These are phyloP conservation scores for Acanthurus tractus DNA, from an alignment of 2,797 vertebrate species.

Conservation along the genomic window DNA sequence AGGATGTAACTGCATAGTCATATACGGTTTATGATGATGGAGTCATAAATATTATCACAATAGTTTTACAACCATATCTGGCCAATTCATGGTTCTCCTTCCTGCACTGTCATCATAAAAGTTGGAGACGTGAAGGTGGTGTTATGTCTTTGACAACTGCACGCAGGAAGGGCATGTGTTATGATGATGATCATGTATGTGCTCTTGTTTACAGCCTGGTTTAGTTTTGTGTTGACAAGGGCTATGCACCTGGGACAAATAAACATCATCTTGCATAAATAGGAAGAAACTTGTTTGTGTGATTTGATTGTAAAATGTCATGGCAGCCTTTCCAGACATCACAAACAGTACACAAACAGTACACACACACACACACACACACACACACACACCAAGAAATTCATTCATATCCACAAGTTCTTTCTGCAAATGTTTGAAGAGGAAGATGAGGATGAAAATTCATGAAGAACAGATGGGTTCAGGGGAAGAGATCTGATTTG, in stretches of 20 bases:
- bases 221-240: constrained; percentile 16
- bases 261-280: constrained; percentile 31
- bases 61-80: constrained; percentile 53
- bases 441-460: constrained; percentile 72
- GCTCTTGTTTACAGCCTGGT: constrained; percentile 3
- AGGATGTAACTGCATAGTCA: constrained; percentile 26
- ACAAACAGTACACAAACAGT: constrained; percentile 4
- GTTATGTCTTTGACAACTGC: background rate
- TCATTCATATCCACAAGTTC: constrained; percentile 55
- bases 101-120: constrained; percentile 16
- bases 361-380: background rate
- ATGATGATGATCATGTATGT: constrained; percentile 6
- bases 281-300: constrained; percentile 14
- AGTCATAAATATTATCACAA: constrained; percentile 35
- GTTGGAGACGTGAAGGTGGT: constrained; percentile 5
- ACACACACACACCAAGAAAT: constrained; percentile 33
- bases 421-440: constrained; percentile 74
- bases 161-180: background rate
- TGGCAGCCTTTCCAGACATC: constrained; percentile 16
- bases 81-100: constrained; percentile 33
- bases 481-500: constrained; percentile 57
- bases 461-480: constrained; percentile 74
- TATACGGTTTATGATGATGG: constrained; percentile 28
- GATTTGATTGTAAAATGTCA: constrained; percentile 39
- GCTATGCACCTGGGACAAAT: constrained; percentile 6